phyloP scores from a whole-genome alignment of 1,140 invertebrate species.

The Anagrus nilaparvatae region DNA sequence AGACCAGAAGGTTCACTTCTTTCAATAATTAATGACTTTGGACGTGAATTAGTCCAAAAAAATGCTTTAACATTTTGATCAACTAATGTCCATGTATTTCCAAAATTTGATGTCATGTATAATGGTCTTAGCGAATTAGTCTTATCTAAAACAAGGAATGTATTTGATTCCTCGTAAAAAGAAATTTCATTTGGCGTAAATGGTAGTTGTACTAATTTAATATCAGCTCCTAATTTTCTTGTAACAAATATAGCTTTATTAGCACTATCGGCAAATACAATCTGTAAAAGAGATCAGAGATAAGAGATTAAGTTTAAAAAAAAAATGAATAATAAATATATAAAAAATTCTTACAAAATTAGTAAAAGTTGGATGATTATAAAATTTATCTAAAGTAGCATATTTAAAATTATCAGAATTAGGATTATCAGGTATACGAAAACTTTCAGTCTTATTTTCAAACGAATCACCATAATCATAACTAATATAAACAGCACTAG shows the following conservation, averaged over 20 bases:
- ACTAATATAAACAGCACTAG: constrained; percentile 73
- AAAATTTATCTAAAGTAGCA: constrained; percentile 70
- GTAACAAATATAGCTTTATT: constrained; percentile 73
- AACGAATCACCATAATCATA: constrained; percentile 78
- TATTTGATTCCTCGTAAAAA: constrained; percentile 58
- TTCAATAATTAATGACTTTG: constrained; percentile 55
- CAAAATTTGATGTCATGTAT: constrained; percentile 66
- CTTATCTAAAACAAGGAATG: constrained; percentile 61
- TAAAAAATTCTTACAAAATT: constrained; percentile 53
- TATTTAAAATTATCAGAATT: constrained; percentile 44
- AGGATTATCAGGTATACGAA: constrained; percentile 44
- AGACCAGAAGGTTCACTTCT: constrained; percentile 51
- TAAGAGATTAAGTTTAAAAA: constrained; percentile 11
- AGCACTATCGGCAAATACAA: constrained; percentile 70
- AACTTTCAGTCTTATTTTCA: constrained; percentile 58
- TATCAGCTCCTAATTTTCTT: constrained; percentile 56
- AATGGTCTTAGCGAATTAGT: constrained; percentile 57
- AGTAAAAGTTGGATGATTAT: constrained; percentile 68
- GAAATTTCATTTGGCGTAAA: constrained; percentile 70
- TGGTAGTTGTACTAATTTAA: constrained; percentile 47
- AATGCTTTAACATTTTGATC: constrained; percentile 68
- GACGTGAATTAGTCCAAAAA: constrained; percentile 48
- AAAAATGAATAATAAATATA: neutral
- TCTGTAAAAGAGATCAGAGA: constrained; percentile 52
- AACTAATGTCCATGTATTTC: constrained; percentile 55